Percentiles rank a stretch among this genome's conserved stretches.
These are phyloP conservation scores for Torymus texanus DNA, from an alignment of 2,888 invertebrate genomes.

Conservation along the genomic window DNA sequence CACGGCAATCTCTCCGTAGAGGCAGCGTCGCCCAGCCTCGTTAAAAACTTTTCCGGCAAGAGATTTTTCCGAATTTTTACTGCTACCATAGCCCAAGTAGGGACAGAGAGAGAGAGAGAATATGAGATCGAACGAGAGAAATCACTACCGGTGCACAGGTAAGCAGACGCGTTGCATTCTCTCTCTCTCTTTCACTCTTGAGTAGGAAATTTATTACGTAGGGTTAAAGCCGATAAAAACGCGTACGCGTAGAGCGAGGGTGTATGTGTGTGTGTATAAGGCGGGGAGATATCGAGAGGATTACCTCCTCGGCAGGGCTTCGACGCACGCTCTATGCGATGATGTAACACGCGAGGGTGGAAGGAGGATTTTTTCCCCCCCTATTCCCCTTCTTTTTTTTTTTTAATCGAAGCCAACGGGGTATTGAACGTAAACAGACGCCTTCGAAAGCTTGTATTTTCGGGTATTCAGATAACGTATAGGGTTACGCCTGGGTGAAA, in stretches of 20 bases:
- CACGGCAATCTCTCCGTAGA: conserved; percentile 36
- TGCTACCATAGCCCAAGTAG: not conserved
- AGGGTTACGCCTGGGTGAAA: not conserved
- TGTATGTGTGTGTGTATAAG: no score
- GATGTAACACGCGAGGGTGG: conserved; percentile 6
- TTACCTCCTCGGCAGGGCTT: conserved; percentile 26
- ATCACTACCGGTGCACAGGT: conserved; percentile 38
- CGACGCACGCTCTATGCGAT: no score
- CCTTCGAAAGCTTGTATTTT: conserved; percentile 2
- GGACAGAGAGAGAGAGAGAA: no score
- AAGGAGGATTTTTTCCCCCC: no score
- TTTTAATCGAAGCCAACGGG: conserved; percentile 44
- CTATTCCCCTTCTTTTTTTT: not conserved
- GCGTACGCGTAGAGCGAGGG: no score
- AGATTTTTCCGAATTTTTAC: conserved; percentile 53
- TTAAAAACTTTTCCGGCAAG: conserved; percentile 54
- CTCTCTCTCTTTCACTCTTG: no score
- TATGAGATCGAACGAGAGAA: conserved; percentile 25
- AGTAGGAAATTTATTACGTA: conserved; percentile 49
- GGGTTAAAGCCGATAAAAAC: conserved; percentile 52
- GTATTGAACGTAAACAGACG: conserved; percentile 47
- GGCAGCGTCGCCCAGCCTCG: conserved; percentile 31
- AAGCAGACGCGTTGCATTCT: conserved; percentile 39
- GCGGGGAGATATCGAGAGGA: conserved; percentile 48
- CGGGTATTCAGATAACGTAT: not conserved